phyloP scores from a whole-genome alignment of 2,888 invertebrate species.

The Mayetiola destructor region DNA sequence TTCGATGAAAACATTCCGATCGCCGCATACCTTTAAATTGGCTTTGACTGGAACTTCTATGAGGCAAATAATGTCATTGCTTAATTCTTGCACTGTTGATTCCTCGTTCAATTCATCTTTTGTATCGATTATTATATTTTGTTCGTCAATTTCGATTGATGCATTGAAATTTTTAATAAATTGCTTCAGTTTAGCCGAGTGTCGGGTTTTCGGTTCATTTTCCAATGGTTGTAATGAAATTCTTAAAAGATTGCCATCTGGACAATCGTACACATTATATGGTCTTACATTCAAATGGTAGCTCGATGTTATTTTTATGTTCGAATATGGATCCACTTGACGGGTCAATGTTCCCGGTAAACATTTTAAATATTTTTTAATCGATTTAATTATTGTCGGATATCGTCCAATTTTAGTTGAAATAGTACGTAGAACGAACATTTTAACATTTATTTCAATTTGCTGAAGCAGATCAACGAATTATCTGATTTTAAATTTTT shows the following conservation, averaged over 20 bases:
- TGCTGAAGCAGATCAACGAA: too few species aligned
- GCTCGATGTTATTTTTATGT: slow-evolving; percentile 17
- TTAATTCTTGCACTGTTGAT: slow-evolving; percentile 14
- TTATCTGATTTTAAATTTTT: too few species aligned
- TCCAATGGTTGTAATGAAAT: slow-evolving; percentile 10
- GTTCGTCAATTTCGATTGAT: not conserved
- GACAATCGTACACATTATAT: slow-evolving; percentile 19
- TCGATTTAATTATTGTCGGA: too few species aligned
- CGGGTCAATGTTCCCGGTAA: not conserved
- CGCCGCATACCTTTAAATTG: slow-evolving; percentile 24
- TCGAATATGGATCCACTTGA: slow-evolving; percentile 17
- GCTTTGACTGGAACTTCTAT: slow-evolving; percentile 29
- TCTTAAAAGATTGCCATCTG: slow-evolving; percentile 17
- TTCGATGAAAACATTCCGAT: slow-evolving; percentile 23
- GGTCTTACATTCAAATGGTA: slow-evolving; percentile 16
- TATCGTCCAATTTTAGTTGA: too few species aligned
- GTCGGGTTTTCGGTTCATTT: too few species aligned
- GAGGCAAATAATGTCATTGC: slow-evolving; percentile 17
- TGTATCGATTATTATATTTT: not conserved
- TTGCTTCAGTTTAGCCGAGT: not conserved
- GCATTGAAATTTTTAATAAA: not conserved
- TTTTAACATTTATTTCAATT: too few species aligned
- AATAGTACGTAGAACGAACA: too few species aligned
- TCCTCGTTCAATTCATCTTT: not conserved
- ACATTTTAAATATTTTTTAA: too few species aligned